Conservation (phyloP, 2,797 vertebrate genomes). For the Spea hammondii region DNA sequence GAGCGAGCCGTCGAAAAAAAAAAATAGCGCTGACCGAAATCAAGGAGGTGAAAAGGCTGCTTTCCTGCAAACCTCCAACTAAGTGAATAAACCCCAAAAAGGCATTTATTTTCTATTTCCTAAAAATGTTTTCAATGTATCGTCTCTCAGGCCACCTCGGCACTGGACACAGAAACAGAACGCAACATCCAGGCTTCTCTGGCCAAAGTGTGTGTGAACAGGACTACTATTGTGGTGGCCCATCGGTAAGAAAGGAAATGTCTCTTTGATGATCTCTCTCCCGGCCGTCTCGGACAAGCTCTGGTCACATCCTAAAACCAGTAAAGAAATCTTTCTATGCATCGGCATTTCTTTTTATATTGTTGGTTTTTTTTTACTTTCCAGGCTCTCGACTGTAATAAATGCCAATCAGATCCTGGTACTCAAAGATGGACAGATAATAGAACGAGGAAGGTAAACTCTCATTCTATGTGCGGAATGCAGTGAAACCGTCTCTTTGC, state of each 20-base stretch:
- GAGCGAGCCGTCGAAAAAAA: too few species aligned
- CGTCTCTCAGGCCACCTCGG: slow-evolving; percentile 83
- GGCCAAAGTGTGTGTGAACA: slow-evolving; percentile 82
- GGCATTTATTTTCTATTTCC: neutral
- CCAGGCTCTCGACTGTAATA: slow-evolving; percentile 89
- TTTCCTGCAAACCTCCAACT: too few species aligned
- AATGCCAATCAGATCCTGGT: slow-evolving; percentile 91
- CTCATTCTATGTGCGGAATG: too few species aligned
- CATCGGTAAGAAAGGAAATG: slow-evolving; percentile 61
- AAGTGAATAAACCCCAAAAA: too few species aligned
- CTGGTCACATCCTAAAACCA: too few species aligned
- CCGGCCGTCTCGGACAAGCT: too few species aligned
- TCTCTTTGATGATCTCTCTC: neutral
- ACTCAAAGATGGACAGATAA: slow-evolving; percentile 78
- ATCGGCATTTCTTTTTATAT: neutral
- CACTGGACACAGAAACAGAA: slow-evolving; percentile 90
- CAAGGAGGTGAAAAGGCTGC: too few species aligned
- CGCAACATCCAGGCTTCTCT: slow-evolving; percentile 93
- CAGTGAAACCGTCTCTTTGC: neutral
- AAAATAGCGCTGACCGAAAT: too few species aligned
- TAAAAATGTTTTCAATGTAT: neutral
- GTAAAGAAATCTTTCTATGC: neutral
- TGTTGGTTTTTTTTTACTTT: neutral
- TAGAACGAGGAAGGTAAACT: slow-evolving; percentile 84
- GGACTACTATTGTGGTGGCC: slow-evolving; percentile 88